Base-by-base conservation (phyloP, 2,113 vertebrate species). In the Hipposideros armiger region DNA sequence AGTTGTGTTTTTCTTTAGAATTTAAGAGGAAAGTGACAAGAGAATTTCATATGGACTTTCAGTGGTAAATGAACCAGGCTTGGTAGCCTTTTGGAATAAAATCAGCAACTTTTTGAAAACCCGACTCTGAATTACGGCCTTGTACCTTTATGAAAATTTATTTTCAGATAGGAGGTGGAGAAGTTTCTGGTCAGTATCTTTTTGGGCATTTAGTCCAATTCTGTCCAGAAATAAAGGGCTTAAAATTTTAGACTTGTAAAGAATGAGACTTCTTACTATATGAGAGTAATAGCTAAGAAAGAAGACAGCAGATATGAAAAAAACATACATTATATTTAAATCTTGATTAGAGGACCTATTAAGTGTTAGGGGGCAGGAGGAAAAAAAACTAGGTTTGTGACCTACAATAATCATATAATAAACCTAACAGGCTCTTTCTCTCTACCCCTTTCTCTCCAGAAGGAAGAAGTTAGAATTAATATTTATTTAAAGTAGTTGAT, bases 401-500 rank as follows among this genome's bases (percentile, higher is more conserved):
- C 28, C 84, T 50, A n/a, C 56, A 67, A 81, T 88, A 89, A 72
- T 69, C 2, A 36, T 69, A 2, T 28, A 26, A 5, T 90, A 94
- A 54, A 32, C 62, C 47, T 78, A 19, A 72, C 67, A 58, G 42
- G 36, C 11, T 62, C 36, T 95, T 74, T 81, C 5, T 69, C 45
- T 93, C 26, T 93, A 73, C 10, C 24, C 62, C 40, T 52, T 86
- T 17, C 26, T 62, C 66, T 66, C 87, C 47, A 80, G 40, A 76
- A 97, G 47, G 11, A 58, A 28, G 95, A 98, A 95, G 77, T 97
- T 96, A 42, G 52, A 91, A 95, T 94, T 97, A 28, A 3, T 84
- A 56, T 84, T 96, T 93, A 73, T 67, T 97, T 93, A 64, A 97
- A 97, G 97, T 94, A 94, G 83, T 92, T 97, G 93, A 90, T 78